Percentiles rank a stretch among this genome's conserved stretches.
Evolutionary conservation across 1,140 invertebrate species (phyloP).

Genomic region (Nephila pilipes): DNA sequence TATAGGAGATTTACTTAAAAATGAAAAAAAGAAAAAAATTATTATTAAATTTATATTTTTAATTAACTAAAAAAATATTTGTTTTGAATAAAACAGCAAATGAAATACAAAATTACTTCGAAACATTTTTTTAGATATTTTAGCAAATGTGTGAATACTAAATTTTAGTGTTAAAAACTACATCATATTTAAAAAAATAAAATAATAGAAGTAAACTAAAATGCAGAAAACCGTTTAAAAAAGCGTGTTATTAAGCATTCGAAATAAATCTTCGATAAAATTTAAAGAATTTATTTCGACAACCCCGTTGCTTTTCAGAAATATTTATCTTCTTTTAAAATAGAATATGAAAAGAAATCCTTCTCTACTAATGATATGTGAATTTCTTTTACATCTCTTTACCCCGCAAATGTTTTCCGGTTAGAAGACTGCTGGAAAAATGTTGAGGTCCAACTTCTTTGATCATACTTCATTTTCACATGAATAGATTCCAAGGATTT

Average conservation of each 20-base stretch:
- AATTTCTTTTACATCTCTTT: background rate
- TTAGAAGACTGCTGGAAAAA: background rate
- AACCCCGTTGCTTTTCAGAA: background rate
- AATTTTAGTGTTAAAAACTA: too few relatives aligned
- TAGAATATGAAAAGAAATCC: background rate
- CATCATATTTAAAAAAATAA: too few relatives aligned
- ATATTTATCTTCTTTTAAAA: background rate
- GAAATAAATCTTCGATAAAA: background rate
- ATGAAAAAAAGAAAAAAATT: too few relatives aligned
- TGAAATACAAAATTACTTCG: too few relatives aligned
- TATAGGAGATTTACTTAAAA: too few relatives aligned
- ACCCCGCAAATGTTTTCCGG: background rate
- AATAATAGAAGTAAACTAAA: too few relatives aligned
- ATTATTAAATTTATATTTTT: too few relatives aligned
- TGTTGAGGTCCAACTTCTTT: background rate
- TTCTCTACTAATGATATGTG: background rate
- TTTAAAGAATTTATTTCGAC: background rate
- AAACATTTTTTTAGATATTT: too few relatives aligned
- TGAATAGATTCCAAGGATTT: background rate
- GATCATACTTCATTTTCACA: slow-evolving; percentile 31
- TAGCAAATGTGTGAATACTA: too few relatives aligned
- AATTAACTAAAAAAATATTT: too few relatives aligned
- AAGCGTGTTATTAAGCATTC: background rate
- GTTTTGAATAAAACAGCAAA: too few relatives aligned
- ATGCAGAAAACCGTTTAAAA: too few relatives aligned